Percentiles rank a stretch among this genome's conserved stretches.
phyloP scores from a whole-genome alignment of 2,888 invertebrate species.

The Papilio gigon region DNA sequence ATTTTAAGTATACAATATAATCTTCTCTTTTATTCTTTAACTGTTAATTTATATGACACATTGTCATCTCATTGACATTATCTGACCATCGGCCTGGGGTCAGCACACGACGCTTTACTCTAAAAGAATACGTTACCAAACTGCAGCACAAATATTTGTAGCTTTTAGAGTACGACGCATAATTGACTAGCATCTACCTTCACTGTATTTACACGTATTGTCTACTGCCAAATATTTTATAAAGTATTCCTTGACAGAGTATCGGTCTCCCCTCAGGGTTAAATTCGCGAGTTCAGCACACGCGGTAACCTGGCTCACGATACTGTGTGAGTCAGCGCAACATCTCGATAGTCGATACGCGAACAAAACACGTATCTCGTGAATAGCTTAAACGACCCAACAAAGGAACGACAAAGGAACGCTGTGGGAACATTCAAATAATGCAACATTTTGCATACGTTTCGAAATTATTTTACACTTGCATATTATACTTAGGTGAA shows the following conservation, averaged over 20 bases:
- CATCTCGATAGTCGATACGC: slow-evolving; percentile 32
- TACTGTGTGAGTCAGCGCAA: slow-evolving; percentile 47
- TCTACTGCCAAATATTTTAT: neutral
- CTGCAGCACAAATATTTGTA: too few relatives aligned
- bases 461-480: slow-evolving; percentile 11
- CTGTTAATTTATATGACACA: too few relatives aligned
- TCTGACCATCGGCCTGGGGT: too few relatives aligned
- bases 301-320: slow-evolving; percentile 63
- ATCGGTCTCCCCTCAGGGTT: slow-evolving; percentile 26
- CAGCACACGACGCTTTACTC: too few relatives aligned
- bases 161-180: too few relatives aligned
- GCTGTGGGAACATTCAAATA: slow-evolving; percentile 41
- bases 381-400: slow-evolving; percentile 39
- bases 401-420: slow-evolving; percentile 39
- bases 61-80: too few relatives aligned
- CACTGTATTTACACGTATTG: neutral
- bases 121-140: too few relatives aligned
- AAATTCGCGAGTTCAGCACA: slow-evolving; percentile 54
- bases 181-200: too few relatives aligned
- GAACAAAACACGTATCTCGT: slow-evolving; percentile 38
- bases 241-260: neutral
- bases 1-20: neutral
- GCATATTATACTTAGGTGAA: slow-evolving; percentile 6
- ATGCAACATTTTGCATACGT: slow-evolving; percentile 41
- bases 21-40: too few relatives aligned